These are phyloP conservation scores for Nyctibius grandis DNA, from an alignment of 2,797 vertebrate genomes.

Conservation along the genomic window DNA sequence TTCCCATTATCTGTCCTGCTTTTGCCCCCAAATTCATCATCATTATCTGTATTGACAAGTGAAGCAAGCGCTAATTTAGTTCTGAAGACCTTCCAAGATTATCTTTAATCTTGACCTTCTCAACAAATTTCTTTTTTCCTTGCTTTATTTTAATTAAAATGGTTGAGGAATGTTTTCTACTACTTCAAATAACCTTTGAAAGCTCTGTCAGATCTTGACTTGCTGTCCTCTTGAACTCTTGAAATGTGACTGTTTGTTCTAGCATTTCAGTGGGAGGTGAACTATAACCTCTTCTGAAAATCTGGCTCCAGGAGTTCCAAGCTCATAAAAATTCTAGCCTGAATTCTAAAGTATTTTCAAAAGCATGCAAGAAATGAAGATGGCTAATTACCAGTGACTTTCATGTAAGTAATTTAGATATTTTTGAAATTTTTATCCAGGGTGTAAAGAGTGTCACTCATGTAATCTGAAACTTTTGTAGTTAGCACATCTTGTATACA, in stretches of 20 bases:
- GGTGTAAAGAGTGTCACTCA: not conserved
- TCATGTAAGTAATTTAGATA: not conserved
- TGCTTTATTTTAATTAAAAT: slow-evolving; percentile 17
- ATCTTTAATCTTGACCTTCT: slow-evolving; percentile 12
- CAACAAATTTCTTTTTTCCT: not conserved
- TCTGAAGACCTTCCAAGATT: not conserved
- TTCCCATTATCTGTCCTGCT: not conserved
- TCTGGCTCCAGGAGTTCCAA: not conserved
- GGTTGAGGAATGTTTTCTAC: not conserved
- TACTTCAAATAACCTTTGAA: slow-evolving; percentile 32
- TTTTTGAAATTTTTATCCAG: not conserved
- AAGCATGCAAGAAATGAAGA: not conserved
- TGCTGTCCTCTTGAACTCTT: slow-evolving; percentile 15
- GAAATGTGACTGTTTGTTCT: slow-evolving; percentile 3
- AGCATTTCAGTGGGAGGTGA: not conserved
- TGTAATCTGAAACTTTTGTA: not conserved
- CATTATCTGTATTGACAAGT: not conserved
- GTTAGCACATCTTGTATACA: not conserved
- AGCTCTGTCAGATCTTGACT: not conserved
- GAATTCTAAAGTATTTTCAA: slow-evolving; percentile 9
- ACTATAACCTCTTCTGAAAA: slow-evolving; percentile 2
- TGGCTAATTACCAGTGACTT: slow-evolving; percentile 33
- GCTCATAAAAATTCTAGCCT: slow-evolving; percentile 17
- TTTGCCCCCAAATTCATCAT: not conserved
- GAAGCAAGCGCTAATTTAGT: slow-evolving; percentile 1